Percentiles rank a stretch among this genome's conserved stretches.
phyloP scores from a whole-genome alignment of 1,140 invertebrate genomes.

The Helicoverpa armigera region DNA sequence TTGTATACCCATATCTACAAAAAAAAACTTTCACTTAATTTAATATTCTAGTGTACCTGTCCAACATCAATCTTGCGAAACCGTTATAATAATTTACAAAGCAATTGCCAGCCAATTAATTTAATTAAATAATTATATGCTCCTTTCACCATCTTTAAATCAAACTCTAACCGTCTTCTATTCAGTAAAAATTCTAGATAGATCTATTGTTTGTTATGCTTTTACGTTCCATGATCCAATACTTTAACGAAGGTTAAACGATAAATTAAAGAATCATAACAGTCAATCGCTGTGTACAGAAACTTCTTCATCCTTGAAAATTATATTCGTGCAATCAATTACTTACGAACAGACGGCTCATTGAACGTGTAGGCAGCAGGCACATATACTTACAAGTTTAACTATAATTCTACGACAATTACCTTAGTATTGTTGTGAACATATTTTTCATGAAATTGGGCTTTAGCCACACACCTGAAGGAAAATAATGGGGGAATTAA shows the following conservation, averaged over 20 bases:
- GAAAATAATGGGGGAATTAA: no score
- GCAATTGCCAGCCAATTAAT: constrained; percentile 3
- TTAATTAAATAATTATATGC: constrained; percentile 3
- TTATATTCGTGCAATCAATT: constrained; percentile 31
- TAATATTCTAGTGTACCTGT: neutral
- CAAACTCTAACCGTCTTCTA: neutral
- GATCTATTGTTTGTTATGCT: constrained; percentile 11
- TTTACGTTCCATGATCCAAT: constrained; percentile 21
- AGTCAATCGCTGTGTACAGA: constrained; percentile 16
- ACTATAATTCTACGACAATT: no score
- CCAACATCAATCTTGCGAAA: neutral
- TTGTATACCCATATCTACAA: no score
- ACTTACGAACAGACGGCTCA: constrained; percentile 20
- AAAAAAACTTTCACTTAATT: neutral
- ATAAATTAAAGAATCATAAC: constrained; percentile 34
- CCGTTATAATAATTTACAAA: neutral
- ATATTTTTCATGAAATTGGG: no score
- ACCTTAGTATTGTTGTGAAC: no score
- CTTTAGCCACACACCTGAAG: no score
- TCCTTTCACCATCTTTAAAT: neutral
- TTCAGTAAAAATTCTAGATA: constrained; percentile 12
- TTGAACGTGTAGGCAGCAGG: neutral
- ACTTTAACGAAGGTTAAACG: constrained; percentile 41
- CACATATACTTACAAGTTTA: neutral
- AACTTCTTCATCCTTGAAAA: constrained; percentile 41